Conservation (phyloP, 2,113 vertebrate genomes). For the Mastomys coucha region DNA sequence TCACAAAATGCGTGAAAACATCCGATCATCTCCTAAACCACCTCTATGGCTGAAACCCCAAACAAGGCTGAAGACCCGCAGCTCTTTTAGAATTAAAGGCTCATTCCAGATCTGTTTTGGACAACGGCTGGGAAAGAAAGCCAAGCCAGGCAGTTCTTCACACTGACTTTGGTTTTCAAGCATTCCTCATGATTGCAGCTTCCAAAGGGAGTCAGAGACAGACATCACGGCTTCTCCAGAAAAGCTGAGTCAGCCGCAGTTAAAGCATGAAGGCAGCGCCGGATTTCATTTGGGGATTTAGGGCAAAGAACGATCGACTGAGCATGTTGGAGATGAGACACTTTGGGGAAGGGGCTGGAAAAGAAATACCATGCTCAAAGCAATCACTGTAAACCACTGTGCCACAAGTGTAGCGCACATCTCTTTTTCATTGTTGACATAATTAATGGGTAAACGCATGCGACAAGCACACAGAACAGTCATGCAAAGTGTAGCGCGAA, state of each 20-base stretch:
- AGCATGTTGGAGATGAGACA: neutral
- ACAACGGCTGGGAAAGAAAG: slow-evolving; percentile 44
- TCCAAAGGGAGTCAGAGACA: slow-evolving; percentile 44
- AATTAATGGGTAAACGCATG: slow-evolving; percentile 66
- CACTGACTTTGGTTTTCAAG: slow-evolving; percentile 50
- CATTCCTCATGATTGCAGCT: slow-evolving; percentile 18
- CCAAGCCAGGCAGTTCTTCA: neutral
- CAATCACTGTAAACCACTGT: slow-evolving; percentile 21
- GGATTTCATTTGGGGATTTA: slow-evolving; percentile 50
- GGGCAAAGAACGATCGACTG: slow-evolving; percentile 20
- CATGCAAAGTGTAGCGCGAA: slow-evolving; percentile 58
- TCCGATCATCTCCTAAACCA: neutral
- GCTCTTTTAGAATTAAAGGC: neutral
- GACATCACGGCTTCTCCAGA: slow-evolving; percentile 10
- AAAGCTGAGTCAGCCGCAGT: slow-evolving; percentile 46
- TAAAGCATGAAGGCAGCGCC: slow-evolving; percentile 16
- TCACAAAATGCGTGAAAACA: slow-evolving; percentile 17
- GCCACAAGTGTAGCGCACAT: neutral
- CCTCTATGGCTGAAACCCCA: neutral
- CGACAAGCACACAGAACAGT: slow-evolving; percentile 56
- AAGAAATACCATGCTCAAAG: slow-evolving; percentile 48
- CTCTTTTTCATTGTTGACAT: slow-evolving; percentile 12
- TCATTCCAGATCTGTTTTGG: neutral
- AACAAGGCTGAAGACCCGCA: slow-evolving; percentile 4
- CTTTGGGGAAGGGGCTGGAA: slow-evolving; percentile 38